phyloP scores from a whole-genome alignment of 2,888 invertebrate species.

The Agapostemon virescens region DNA sequence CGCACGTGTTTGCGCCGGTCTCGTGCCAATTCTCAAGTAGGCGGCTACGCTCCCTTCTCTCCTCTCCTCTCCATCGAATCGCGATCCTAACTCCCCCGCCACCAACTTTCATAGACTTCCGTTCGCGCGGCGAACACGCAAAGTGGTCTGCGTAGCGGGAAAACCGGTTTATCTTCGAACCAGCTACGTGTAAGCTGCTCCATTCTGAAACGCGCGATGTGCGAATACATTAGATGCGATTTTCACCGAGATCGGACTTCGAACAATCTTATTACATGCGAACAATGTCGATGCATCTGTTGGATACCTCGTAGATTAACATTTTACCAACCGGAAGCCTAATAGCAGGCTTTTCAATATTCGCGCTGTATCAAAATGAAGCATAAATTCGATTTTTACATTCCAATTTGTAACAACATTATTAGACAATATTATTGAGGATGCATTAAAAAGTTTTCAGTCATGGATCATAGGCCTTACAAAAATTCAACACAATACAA shows the following conservation, averaged over 20 bases:
- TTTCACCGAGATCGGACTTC: background rate
- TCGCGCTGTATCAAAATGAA: no score
- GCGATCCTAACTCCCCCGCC: background rate
- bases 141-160: conserved; percentile 14
- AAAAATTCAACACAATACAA: no score
- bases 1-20: conserved; percentile 57
- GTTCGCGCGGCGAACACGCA: conserved; percentile 6
- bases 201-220: conserved; percentile 44
- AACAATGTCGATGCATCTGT: no score
- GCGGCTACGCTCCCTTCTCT: conserved; percentile 3
- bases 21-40: conserved; percentile 50
- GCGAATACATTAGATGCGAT: conserved; percentile 4
- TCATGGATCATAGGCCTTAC: no score
- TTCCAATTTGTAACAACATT: no score
- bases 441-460: no score
- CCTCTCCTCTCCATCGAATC: background rate
- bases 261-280: background rate
- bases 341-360: no score
- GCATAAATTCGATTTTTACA: no score
- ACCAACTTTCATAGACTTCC: background rate
- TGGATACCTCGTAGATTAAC: no score
- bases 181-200: conserved; percentile 35
- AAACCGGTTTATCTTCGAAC: conserved; percentile 49
- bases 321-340: no score
- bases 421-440: no score